Base-by-base conservation (phyloP, 2,113 vertebrate species). In the Fulica atra region DNA sequence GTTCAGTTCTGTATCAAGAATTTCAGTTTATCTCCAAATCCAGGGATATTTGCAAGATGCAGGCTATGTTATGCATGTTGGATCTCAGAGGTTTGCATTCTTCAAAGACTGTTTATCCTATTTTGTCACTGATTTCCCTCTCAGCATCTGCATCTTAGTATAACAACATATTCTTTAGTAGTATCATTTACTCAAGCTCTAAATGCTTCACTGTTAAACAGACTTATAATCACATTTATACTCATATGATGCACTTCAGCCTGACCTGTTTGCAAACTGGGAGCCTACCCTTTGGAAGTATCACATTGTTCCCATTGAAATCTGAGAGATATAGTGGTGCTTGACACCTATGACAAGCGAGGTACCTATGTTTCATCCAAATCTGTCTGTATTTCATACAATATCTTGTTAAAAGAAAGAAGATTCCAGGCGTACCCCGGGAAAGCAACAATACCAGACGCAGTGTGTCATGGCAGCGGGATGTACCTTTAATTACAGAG, bases 81-180 rank as follows among this genome's bases (percentile, higher is more conserved):
- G 38, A 81, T 85, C 89, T 92, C 90, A 88, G 64, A 89, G 66
- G 16, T 76, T 63, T 87, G 20, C 35, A 10, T 68, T 92, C 74
- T 92, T 93, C 66, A 81, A 79, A 88, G 71, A 57, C 33, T 13
- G 20, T 38, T 88, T 81, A 61, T 79, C 40, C 66, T 92, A 14
- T 61, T 91, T 89, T 85, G 46, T 85, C 84, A 85, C 87, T 24
- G 28, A 91, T 91, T 93, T 96, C 68, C 83, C 92, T 92, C 26
- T 71, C 50, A 50, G 63, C 54, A 77, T 69, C 44, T 86, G 79
- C 72, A 65, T 61, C 23, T 63, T 57, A 76, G 65, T 53, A 25
- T 79, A 93, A 66, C 80, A 93, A 71, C 46, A 15, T 87, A 64
- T 51, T 82, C 48, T 61, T 85, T 26, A 85, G 65, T 24, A 74